A percentile compares a stretch with the other conserved stretches of the same genome.
Evolutionary conservation across 2,888 invertebrate species (phyloP).

Genomic region (Melinopterus prodromus): DNA sequence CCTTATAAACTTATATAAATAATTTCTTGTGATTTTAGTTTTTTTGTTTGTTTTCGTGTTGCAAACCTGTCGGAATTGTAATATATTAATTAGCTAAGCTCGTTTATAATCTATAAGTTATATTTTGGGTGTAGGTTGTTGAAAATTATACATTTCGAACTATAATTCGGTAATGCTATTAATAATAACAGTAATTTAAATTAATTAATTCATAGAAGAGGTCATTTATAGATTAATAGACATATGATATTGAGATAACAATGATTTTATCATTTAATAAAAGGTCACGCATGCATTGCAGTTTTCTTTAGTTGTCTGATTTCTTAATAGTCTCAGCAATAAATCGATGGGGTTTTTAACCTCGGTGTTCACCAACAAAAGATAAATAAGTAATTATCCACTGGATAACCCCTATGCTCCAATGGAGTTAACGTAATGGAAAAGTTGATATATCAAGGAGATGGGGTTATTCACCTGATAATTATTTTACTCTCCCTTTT

Average conservation of each 20-base stretch:
- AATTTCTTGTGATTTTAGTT: slow-evolving; percentile 27
- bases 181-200: not conserved
- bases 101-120: slow-evolving; percentile 35
- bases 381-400: too few relatives aligned
- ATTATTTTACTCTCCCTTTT: not conserved
- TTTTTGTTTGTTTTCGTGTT: slow-evolving; percentile 28
- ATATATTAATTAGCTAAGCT: slow-evolving; percentile 37
- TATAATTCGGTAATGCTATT: not conserved
- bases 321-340: too few relatives aligned
- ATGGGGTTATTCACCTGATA: not conserved
- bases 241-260: too few relatives aligned
- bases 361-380: too few relatives aligned
- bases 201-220: slow-evolving; percentile 12
- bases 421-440: not conserved
- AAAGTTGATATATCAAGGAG: not conserved
- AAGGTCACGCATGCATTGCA: too few relatives aligned
- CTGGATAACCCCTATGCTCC: too few relatives aligned
- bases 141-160: not conserved
- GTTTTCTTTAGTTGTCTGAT: too few relatives aligned
- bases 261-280: too few relatives aligned
- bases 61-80: slow-evolving; percentile 34
- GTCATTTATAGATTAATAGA: not conserved
- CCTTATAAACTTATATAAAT: slow-evolving; percentile 39
- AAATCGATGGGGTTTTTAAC: too few relatives aligned
- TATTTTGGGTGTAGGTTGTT: not conserved